Percentiles rank a stretch among this genome's conserved stretches.
These are phyloP conservation scores for Herminia tarsipennalis DNA, from an alignment of 2,888 invertebrate species.

Conservation along the genomic window DNA sequence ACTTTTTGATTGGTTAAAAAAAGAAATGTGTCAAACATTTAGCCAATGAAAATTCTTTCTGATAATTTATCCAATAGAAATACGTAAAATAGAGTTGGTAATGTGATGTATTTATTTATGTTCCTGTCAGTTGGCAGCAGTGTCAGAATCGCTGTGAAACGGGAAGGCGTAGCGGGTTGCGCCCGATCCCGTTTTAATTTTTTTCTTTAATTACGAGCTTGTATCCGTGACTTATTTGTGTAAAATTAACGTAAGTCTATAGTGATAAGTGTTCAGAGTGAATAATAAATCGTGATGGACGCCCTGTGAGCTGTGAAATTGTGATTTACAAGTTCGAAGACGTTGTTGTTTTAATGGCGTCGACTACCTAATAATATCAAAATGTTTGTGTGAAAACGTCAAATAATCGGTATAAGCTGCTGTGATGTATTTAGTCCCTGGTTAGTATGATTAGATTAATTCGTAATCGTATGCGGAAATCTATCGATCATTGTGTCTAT, in stretches of 20 bases:
- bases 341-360: conserved; percentile 73
- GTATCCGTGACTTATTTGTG: conserved; percentile 66
- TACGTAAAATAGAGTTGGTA: conserved; percentile 28
- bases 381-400: conserved; percentile 70
- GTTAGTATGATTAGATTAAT: conserved; percentile 52
- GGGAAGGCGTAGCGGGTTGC: conserved; percentile 61
- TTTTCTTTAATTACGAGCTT: conserved; percentile 63
- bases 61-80: conserved; percentile 16
- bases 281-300: conserved; percentile 25
- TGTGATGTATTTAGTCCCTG: conserved; percentile 65
- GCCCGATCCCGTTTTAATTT: conserved; percentile 55
- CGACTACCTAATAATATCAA: conserved; percentile 47
- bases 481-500: conserved; percentile 28
- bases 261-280: conserved; percentile 49
- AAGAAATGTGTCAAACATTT: background rate
- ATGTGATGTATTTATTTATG: conserved; percentile 66
- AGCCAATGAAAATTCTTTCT: conserved; percentile 14
- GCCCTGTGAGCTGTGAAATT: conserved; percentile 54
- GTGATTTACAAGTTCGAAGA: conserved; percentile 60
- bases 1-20: conserved; percentile 16
- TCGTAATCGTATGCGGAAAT: conserved; percentile 9
- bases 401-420: conserved; percentile 48
- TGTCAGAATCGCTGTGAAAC: conserved; percentile 59
- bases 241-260: conserved; percentile 52
- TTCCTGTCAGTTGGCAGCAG: conserved; percentile 62